Conservation (phyloP, 2,113 vertebrate genomes). For the Dinomys branickii region DNA sequence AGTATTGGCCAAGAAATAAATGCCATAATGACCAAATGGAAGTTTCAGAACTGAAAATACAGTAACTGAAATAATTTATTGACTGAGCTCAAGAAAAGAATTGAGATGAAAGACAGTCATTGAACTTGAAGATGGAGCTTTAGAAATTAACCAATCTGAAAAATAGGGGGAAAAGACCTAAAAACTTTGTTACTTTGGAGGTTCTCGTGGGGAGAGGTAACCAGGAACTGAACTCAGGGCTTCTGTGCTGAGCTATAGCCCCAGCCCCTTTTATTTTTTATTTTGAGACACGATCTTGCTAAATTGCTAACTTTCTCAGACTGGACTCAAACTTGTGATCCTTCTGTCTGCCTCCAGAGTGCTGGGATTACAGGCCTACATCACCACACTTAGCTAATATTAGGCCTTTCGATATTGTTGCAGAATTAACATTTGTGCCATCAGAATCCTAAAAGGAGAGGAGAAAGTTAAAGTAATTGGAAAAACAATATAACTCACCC, state of each 20-base stretch:
- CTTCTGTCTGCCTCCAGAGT: background rate
- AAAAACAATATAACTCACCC: background rate
- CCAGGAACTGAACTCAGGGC: background rate
- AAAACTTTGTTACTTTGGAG: background rate
- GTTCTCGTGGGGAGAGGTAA: background rate
- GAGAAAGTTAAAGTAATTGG: background rate
- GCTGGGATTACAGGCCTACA: background rate
- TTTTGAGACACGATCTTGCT: background rate
- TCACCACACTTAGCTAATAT: background rate
- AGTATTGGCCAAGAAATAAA: background rate
- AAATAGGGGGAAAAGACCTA: background rate
- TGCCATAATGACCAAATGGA: background rate
- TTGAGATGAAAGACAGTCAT: background rate
- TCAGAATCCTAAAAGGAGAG: background rate
- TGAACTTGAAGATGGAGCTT: background rate
- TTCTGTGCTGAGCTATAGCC: background rate
- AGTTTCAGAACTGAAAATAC: slow-evolving; percentile 45
- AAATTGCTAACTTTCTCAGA: background rate
- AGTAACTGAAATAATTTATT: background rate
- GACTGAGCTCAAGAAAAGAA: background rate
- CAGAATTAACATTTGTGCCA: background rate
- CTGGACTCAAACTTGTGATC: background rate
- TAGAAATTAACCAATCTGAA: background rate
- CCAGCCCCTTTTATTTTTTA: background rate
- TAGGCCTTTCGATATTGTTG: background rate